phyloP scores from a whole-genome alignment of 2,888 invertebrate species.

The Cepaea hortensis region DNA sequence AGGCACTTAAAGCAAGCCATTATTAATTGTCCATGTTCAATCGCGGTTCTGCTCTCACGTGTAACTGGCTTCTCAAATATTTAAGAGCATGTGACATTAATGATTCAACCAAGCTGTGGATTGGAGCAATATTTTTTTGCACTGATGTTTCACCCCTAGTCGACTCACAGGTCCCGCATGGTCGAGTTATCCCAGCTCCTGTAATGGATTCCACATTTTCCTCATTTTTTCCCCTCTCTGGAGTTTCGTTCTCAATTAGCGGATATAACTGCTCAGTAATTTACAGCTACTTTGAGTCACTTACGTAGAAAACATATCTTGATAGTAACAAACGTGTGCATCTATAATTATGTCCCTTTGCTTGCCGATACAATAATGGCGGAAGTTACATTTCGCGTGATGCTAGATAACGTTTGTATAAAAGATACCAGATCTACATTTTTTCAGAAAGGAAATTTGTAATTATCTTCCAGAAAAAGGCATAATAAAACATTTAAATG shows the following conservation, averaged over 20 bases:
- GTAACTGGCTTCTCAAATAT: not conserved
- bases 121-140: not conserved
- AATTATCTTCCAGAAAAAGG: conserved; percentile 21
- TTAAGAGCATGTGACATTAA: not conserved
- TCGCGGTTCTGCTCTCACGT: not conserved
- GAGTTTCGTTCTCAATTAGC: conserved; percentile 14
- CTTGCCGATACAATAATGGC: not conserved
- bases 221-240: too few relatives aligned
- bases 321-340: conserved; percentile 1
- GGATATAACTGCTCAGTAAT: conserved; percentile 4
- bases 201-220: not conserved
- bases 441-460: conserved; percentile 30
- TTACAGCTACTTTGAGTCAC: conserved; percentile 8
- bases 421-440: not conserved
- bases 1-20: too few relatives aligned
- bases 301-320: not conserved
- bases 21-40: not conserved
- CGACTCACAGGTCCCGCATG: not conserved
- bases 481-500: conserved; percentile 16
- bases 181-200: not conserved
- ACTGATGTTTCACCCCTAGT: not conserved
- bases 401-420: conserved; percentile 10
- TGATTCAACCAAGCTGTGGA: not conserved
- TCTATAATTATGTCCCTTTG: conserved; percentile 30
- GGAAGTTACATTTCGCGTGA: not conserved